Base-by-base conservation (phyloP, 2,797 vertebrate species). In the Lagodon rhomboides region DNA sequence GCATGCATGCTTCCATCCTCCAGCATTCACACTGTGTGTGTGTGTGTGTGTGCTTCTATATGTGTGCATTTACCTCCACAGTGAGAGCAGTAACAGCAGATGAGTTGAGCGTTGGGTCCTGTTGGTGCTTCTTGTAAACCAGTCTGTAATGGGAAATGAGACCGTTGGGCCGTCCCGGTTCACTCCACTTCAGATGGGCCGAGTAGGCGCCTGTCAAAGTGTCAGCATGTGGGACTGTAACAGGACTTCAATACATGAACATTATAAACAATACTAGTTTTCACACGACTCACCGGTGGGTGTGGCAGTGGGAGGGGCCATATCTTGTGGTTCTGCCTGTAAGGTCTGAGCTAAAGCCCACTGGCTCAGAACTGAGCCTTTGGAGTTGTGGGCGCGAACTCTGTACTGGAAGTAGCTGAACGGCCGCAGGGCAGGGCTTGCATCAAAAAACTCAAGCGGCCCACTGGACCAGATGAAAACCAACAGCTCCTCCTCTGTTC, bases 381-480 rank as follows among this genome's bases (percentile, higher is more conserved):
- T 89, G 18, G 96, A 93, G 88, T 98, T 99, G 12, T 89, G 90
- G 55, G 96, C 96, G 23, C 85, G 90, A 56, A 96, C 80, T 49
- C 80, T 94, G 79, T 98, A 99, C 79, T 98, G 96, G 0, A 97
- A 97, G 78, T 90, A 87, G 2, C 94, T 97, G 88, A 96, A 97
- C 3, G 97, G 96, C 47, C 60, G 90, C 53, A 98, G 93, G 44
- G 86, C 78, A 3, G 96, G 93, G 0, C 96, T 96, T 0, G 95
- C 93, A 23, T 99, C 97, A 0, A 92, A 93, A 84, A 98, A 98
- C 79, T 96, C 93, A 51, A 97, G 92, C 0, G 92, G 80, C 70
- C 97, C 97, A 80, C 94, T 91, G 4, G 94, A 92, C 97, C 97
- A 97, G 89, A 96, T 94, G 84, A 97, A 97, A 73, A 97, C 85